A percentile compares a stretch with the other conserved stretches of the same genome.
These are phyloP conservation scores for Holocentrus rufus DNA, from an alignment of 2,797 vertebrate species.

Conservation along the genomic window DNA sequence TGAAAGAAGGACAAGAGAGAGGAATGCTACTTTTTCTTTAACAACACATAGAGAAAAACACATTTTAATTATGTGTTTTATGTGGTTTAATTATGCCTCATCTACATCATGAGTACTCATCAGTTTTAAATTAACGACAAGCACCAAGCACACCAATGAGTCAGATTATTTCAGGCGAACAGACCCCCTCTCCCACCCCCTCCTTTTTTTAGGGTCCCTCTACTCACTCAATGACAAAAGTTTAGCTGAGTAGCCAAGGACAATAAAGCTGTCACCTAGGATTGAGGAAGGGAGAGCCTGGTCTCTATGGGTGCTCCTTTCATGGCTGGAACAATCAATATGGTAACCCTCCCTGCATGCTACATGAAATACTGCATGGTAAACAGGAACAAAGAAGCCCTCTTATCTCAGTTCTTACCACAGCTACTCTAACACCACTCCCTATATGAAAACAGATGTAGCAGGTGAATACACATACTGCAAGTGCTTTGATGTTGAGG, in stretches of 20 bases:
- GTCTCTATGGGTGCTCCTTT: slow-evolving; percentile 57
- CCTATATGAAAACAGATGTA: slow-evolving; percentile 71
- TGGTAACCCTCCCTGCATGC: slow-evolving; percentile 50
- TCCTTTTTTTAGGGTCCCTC: slow-evolving; percentile 44
- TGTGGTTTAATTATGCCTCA: slow-evolving; percentile 66
- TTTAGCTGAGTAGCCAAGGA: slow-evolving; percentile 66
- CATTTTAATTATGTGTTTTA: no score
- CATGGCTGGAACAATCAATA: slow-evolving; percentile 57
- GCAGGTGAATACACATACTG: slow-evolving; percentile 68
- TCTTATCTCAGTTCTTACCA: slow-evolving; percentile 60
- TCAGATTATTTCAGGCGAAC: slow-evolving; percentile 38
- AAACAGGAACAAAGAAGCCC: slow-evolving; percentile 65
- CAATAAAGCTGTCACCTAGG: slow-evolving; percentile 76
- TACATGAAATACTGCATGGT: slow-evolving; percentile 40
- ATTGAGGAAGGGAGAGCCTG: slow-evolving; percentile 56
- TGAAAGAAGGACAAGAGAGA: neutral
- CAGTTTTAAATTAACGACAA: no score
- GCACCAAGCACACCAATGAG: neutral
- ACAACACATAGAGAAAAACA: slow-evolving; percentile 48
- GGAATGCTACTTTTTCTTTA: slow-evolving; percentile 46
- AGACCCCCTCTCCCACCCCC: neutral
- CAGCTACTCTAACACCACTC: slow-evolving; percentile 60
- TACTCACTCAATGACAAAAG: slow-evolving; percentile 59
- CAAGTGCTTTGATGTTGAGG: slow-evolving; percentile 68
- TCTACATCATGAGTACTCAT: no score